Conservation (phyloP, 2,113 vertebrate genomes). For the Ifrita kowaldi region DNA sequence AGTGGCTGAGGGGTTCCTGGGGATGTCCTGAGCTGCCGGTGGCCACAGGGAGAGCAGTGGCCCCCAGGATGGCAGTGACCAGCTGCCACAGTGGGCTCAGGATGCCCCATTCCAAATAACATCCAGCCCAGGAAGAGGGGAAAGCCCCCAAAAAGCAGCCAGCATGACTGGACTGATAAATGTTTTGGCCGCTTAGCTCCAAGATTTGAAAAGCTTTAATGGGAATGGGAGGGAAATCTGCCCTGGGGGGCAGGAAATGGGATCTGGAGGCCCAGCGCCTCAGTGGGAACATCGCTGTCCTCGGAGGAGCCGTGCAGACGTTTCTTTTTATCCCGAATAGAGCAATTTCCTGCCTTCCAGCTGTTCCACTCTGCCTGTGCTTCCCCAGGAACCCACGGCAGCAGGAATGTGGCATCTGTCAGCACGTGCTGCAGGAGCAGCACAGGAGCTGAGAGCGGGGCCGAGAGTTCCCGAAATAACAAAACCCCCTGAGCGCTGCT, state of each 20-base stretch:
- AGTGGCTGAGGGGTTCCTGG: background rate
- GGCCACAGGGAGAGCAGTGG: background rate
- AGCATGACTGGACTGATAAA: background rate
- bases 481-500: background rate
- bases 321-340: background rate
- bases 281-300: background rate
- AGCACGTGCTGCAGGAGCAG: background rate
- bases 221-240: background rate
- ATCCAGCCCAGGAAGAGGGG: background rate
- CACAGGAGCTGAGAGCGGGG: background rate
- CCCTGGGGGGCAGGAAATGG: background rate
- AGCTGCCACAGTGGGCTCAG: background rate
- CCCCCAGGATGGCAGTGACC: rapidly evolving
- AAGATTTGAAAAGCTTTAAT: background rate
- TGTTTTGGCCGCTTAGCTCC: background rate
- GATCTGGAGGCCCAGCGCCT: background rate
- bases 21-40: background rate
- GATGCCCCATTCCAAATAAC: rapidly evolving
- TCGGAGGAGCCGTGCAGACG: background rate
- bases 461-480: background rate
- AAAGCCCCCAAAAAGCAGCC: background rate
- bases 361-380: background rate
- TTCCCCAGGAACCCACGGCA: background rate
- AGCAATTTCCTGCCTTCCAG: background rate
- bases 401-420: background rate